Conservation (phyloP, 2,888 invertebrate species). For the Deilephila porcellus region DNA sequence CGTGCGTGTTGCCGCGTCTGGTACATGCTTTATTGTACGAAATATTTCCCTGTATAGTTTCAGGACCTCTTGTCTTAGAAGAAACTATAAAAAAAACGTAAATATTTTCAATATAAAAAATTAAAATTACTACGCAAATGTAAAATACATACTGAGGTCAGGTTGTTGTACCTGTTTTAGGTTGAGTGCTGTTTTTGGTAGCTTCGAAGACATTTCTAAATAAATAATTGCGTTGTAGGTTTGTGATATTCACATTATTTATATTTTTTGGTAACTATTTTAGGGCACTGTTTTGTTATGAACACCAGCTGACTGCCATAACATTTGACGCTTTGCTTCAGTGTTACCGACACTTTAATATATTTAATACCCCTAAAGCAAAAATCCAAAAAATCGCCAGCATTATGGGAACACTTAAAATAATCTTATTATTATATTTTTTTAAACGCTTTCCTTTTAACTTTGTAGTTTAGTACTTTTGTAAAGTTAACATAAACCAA, state of each 20-base stretch:
- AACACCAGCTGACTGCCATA: too few species aligned
- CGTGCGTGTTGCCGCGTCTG: slow-evolving; percentile 85
- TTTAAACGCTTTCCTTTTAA: too few species aligned
- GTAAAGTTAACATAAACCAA: too few species aligned
- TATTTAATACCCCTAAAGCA: too few species aligned
- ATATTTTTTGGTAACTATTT: too few species aligned
- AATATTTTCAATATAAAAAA: background rate
- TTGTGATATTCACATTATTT: background rate
- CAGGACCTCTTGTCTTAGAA: slow-evolving; percentile 91
- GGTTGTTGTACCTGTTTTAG: slow-evolving; percentile 85
- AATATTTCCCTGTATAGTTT: slow-evolving; percentile 90
- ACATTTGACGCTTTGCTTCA: too few species aligned
- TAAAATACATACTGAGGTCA: slow-evolving; percentile 4
- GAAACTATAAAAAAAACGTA: slow-evolving; percentile 86
- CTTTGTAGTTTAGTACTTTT: too few species aligned
- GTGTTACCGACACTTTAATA: too few species aligned
- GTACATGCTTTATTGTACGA: slow-evolving; percentile 87
- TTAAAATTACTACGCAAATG: background rate
- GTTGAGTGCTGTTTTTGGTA: slow-evolving; percentile 79
- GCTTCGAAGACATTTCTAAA: slow-evolving; percentile 63
- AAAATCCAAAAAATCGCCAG: too few species aligned
- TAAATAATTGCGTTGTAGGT: background rate
- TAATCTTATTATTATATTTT: too few species aligned
- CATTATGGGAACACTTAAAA: too few species aligned
- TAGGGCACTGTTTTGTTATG: too few species aligned